Evolutionary conservation across 1,140 invertebrate species (phyloP).

Genomic region (Mizuhopecten yessoensis): DNA sequence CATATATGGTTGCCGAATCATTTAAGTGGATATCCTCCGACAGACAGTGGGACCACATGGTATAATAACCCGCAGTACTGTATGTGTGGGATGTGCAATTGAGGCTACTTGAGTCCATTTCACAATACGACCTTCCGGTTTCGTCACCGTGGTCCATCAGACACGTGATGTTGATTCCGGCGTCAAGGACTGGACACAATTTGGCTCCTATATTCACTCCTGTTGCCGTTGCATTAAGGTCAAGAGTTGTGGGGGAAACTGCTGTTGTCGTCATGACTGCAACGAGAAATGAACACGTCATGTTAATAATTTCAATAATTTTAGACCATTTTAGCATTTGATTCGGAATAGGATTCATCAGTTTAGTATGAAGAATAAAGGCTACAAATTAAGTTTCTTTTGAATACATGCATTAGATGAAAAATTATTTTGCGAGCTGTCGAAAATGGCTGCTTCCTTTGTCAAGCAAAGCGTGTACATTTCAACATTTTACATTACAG

Average conservation of each 20-base stretch:
- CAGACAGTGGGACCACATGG: constrained; percentile 45
- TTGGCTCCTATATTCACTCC: constrained; percentile 9
- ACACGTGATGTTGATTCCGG: constrained; percentile 48
- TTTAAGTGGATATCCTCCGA: background rate
- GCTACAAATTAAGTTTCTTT: no score
- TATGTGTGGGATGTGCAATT: constrained; percentile 36
- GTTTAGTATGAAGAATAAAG: no score
- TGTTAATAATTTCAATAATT: background rate
- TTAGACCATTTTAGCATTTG: no score
- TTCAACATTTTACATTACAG: no score
- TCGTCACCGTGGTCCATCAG: constrained; percentile 42
- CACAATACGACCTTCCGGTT: constrained; percentile 44
- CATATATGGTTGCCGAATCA: constrained; percentile 50
- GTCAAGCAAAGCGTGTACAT: no score
- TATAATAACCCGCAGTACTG: constrained; percentile 42
- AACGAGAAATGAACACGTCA: background rate
- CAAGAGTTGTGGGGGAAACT: constrained; percentile 27
- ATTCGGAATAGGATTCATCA: no score
- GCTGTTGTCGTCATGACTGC: background rate
- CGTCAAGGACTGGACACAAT: constrained; percentile 47
- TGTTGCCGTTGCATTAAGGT: constrained; percentile 44
- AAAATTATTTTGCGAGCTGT: no score
- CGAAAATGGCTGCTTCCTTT: no score
- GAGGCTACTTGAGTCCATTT: constrained; percentile 20
- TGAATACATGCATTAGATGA: no score